A percentile compares a stretch with the other conserved stretches of the same genome.
phyloP scores from a whole-genome alignment of 2,113 vertebrate genomes.

The Zosterops lateralis region DNA sequence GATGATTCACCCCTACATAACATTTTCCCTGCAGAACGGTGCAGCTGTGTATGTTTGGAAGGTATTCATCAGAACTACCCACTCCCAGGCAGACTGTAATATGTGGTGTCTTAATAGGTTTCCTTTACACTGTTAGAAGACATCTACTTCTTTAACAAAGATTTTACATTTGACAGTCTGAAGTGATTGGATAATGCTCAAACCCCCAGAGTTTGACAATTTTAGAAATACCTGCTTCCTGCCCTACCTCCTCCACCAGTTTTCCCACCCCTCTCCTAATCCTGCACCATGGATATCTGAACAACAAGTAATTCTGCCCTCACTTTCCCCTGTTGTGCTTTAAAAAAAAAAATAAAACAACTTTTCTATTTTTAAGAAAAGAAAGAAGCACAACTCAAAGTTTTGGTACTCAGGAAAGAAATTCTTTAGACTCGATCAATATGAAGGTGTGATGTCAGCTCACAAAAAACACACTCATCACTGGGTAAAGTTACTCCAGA shows the following conservation, averaged over 20 bases:
- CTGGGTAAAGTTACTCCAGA: not conserved
- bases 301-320: not conserved
- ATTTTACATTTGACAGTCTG: not conserved
- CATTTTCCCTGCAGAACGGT: not conserved
- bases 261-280: not conserved
- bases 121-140: not conserved
- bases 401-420: not conserved
- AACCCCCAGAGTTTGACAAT: not conserved
- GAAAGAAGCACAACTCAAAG: not conserved
- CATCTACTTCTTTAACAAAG: not conserved
- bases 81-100: not conserved
- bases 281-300: not conserved
- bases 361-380: not conserved
- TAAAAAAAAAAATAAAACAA: too few relatives aligned
- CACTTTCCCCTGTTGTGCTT: not conserved
- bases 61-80: not conserved
- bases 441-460: not conserved
- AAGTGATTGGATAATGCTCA: not conserved
- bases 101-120: not conserved
- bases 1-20: not conserved
- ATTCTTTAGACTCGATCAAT: fast-evolving
- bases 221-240: not conserved
- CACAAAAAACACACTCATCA: not conserved
- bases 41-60: not conserved
- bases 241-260: not conserved